These are phyloP conservation scores for Drosophila lacicola DNA, from an alignment of 2,888 invertebrate species.

Conservation along the genomic window DNA sequence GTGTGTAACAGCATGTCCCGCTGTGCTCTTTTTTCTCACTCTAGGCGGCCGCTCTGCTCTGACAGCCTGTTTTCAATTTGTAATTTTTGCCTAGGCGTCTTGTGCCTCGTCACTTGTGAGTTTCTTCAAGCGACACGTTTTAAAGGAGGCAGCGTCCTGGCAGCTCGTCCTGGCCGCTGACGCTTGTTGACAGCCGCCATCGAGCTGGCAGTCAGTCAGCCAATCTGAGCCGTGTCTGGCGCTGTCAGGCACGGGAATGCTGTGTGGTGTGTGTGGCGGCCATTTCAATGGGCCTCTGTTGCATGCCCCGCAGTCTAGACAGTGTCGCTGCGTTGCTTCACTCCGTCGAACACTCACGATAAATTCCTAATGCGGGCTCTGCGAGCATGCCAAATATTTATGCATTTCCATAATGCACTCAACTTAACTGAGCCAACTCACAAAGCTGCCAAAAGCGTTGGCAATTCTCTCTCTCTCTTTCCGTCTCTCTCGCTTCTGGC, in stretches of 20 bases:
- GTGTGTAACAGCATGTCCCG: slow-evolving; percentile 38
- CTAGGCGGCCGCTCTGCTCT: slow-evolving; percentile 16
- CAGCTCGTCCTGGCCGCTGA: slow-evolving; percentile 39
- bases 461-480: slow-evolving; percentile 1
- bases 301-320: slow-evolving; percentile 58
- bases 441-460: background rate
- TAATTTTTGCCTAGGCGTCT: slow-evolving; percentile 51
- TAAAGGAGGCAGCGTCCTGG: slow-evolving; percentile 36
- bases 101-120: slow-evolving; percentile 35
- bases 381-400: slow-evolving; percentile 26
- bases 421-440: slow-evolving; percentile 9
- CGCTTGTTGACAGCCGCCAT: slow-evolving; percentile 42
- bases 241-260: slow-evolving; percentile 55
- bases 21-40: slow-evolving; percentile 27
- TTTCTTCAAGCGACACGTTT: slow-evolving; percentile 63
- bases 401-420: slow-evolving; percentile 32
- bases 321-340: slow-evolving; percentile 22
- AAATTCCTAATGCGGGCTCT: slow-evolving; percentile 27
- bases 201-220: slow-evolving; percentile 19
- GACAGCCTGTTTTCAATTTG: slow-evolving; percentile 63
- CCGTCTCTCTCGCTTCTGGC: background rate
- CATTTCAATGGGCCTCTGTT: slow-evolving; percentile 15
- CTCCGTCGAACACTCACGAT: slow-evolving; percentile 25
- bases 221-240: slow-evolving; percentile 45
- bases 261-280: slow-evolving; percentile 17